Evolutionary conservation across 2,113 vertebrate species (phyloP), one percentile per base, ranked within the genome.

Genomic region (Dasypus novemcinctus): DNA sequence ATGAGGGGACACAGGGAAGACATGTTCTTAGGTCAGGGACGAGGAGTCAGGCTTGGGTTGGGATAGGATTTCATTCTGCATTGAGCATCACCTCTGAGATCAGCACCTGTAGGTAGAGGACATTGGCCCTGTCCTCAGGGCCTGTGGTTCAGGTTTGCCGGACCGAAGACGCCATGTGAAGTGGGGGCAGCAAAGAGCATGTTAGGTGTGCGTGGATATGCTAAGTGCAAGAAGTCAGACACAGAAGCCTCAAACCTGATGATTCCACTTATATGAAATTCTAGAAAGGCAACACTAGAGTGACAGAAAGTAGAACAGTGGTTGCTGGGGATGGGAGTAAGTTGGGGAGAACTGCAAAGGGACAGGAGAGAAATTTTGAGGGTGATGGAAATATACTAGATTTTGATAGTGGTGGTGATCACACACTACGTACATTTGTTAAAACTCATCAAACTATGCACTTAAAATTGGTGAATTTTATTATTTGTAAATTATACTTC

Each of bases 401-500:
- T 75, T 90, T 92, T 85, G 2, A 69, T 79, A 78, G 78, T 69
- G 52, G 29, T 59, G 21, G 43, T 82, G 41, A n/a, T 86, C 21
- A 33, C 43, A 69, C 18, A 63, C 21, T 72, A 25, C 49, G 54
- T 80, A 52, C 74, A 66, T 49, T 61, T 74, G 74, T 75, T 41
- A 86, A 90, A 90, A 87, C 36, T 84, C 61, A 86, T 33, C 52
- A 92, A 69, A 61, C 80, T 86, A 52, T 33, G 84, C 54, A 52
- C 43, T 85, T 29, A n/a, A n/a, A n/a, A n/a, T n/a, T n/a, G n/a
- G n/a, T n/a, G n/a, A n/a, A n/a, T n/a, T n/a, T n/a, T n/a, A n/a
- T n/a, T n/a, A n/a, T n/a, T n/a, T n/a, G n/a, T n/a, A n/a, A n/a
- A n/a, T n/a, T n/a, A n/a, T n/a, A 76, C 61, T 63, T 94, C 11